These are phyloP conservation scores for Bicyclus anynana DNA, from an alignment of 1,140 invertebrate species.

Conservation along the genomic window DNA sequence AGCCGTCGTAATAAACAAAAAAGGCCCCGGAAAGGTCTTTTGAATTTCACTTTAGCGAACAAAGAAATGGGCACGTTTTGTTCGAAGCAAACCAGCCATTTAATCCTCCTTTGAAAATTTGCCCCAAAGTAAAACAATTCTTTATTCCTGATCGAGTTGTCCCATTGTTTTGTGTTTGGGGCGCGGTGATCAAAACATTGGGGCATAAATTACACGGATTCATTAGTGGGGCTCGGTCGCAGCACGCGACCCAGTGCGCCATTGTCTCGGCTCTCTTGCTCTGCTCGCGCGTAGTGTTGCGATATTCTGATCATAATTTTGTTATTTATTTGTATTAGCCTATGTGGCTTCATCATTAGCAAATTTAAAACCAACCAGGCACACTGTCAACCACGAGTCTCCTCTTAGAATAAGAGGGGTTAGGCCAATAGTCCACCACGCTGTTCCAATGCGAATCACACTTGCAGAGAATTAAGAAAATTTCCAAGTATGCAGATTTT, in stretches of 20 bases:
- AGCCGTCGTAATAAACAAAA: slow-evolving; percentile 33
- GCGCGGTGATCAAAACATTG: slow-evolving; percentile 33
- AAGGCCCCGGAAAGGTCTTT: slow-evolving; percentile 26
- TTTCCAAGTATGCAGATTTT: no score
- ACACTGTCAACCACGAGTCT: no score
- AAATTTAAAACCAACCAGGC: no score
- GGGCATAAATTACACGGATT: slow-evolving; percentile 9
- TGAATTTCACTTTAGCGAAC: slow-evolving; percentile 27
- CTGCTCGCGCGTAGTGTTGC: no score
- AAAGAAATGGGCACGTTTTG: slow-evolving; percentile 29
- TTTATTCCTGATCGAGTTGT: slow-evolving; percentile 32
- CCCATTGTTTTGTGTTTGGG: slow-evolving; percentile 28
- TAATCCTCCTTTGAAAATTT: slow-evolving; percentile 28
- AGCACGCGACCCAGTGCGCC: background rate
- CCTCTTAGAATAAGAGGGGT: no score
- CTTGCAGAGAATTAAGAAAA: no score
- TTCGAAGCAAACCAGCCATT: slow-evolving; percentile 34
- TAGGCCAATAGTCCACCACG: no score
- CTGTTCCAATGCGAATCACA: no score
- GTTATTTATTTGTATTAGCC: no score
- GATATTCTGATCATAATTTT: no score
- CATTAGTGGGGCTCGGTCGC: background rate
- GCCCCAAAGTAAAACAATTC: slow-evolving; percentile 30
- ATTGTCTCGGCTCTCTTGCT: background rate
- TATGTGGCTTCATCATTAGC: no score